phyloP scores from a whole-genome alignment of 2,888 invertebrate species.

The Luffia ferchaultella region DNA sequence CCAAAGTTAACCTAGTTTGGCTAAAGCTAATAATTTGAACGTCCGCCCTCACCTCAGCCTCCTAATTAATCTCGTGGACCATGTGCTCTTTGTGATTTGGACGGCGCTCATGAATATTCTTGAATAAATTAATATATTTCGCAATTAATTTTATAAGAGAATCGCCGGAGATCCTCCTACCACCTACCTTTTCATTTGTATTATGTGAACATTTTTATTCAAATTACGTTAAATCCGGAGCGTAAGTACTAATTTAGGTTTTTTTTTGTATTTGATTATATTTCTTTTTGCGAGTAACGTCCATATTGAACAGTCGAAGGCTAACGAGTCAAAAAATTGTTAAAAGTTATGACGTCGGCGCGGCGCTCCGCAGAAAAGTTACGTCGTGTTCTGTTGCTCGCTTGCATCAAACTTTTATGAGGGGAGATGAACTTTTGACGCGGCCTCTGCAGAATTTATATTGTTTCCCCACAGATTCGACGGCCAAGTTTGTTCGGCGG shows the following conservation, averaged over 20 bases:
- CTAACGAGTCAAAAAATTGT: neutral
- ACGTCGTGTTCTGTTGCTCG: neutral
- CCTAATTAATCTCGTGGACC: slow-evolving; percentile 9
- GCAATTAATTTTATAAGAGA: slow-evolving; percentile 9
- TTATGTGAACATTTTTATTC: neutral
- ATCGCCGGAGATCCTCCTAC: too few relatives aligned
- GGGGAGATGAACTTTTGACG: neutral
- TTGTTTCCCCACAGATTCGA: neutral
- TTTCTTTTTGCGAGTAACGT: neutral
- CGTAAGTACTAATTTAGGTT: too few relatives aligned
- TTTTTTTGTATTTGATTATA: too few relatives aligned
- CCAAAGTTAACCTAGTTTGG: neutral
- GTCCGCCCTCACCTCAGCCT: neutral
- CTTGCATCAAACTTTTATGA: neutral
- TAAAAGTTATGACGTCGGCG: neutral
- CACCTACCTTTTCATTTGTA: neutral
- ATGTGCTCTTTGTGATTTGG: slow-evolving; percentile 9
- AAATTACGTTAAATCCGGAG: too few relatives aligned
- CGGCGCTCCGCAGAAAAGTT: neutral
- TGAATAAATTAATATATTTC: slow-evolving; percentile 12
- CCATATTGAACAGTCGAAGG: neutral
- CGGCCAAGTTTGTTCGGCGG: neutral
- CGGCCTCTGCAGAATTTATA: neutral
- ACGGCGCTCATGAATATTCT: slow-evolving; percentile 12
- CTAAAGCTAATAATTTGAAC: neutral